Conservation (phyloP, 2,888 invertebrate species). For the Drosophila prostipennis region DNA sequence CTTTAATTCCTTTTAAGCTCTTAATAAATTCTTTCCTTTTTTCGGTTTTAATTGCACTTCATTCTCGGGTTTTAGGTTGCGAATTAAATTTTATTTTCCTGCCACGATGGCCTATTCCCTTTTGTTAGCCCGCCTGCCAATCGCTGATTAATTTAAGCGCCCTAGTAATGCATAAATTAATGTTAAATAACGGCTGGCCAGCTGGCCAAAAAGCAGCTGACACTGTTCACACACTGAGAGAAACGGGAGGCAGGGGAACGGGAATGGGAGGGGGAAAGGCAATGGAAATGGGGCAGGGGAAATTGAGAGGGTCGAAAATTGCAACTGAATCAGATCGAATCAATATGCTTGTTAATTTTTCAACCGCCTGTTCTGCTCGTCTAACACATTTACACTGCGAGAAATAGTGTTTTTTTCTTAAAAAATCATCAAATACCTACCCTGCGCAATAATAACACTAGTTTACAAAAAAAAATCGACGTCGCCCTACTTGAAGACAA, state of each 20-base stretch:
- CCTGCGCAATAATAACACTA: too few species aligned
- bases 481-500: too few species aligned
- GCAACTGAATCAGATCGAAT: constrained; percentile 44
- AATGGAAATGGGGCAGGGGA: background rate
- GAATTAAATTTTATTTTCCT: constrained; percentile 30
- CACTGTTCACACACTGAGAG: constrained; percentile 32
- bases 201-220: constrained; percentile 42
- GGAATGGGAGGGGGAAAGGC: too few species aligned
- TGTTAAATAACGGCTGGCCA: constrained; percentile 66
- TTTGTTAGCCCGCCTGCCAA: constrained; percentile 46
- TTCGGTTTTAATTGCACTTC: constrained; percentile 2
- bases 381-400: constrained; percentile 13
- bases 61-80: constrained; percentile 12
- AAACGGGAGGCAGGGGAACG: background rate
- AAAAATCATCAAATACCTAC: too few species aligned
- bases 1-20: constrained; percentile 20
- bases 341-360: constrained; percentile 55
- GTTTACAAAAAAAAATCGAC: too few species aligned
- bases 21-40: constrained; percentile 4
- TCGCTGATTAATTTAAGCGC: constrained; percentile 72
- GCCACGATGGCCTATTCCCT: constrained; percentile 14
- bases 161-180: constrained; percentile 72
- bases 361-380: background rate
- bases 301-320: background rate
- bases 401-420: background rate